Evolutionary conservation across 2,888 invertebrate species (phyloP), one percentile per base, ranked within the genome.

Genomic region (Allophyes oxyacanthae): DNA sequence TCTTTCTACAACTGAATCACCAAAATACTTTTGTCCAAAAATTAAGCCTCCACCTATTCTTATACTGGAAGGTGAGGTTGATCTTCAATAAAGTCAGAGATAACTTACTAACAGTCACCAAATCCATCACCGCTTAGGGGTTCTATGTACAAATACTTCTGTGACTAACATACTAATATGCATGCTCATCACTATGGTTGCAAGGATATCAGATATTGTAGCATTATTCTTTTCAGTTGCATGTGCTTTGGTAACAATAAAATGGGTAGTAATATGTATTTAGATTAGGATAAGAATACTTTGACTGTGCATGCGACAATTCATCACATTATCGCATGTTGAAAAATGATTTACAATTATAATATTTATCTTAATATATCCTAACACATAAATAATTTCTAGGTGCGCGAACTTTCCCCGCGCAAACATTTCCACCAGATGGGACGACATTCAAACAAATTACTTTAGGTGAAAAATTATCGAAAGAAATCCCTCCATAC

Each of bases 391-490:
- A 30, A 73, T 67, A 69, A 66, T 1, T 92, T 89, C 67, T 85
- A 98, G 98, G 97, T 94, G 97, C 97, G 81, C 96, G 97, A 91
- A 97, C 97, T 72, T 97, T 98, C 87, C 98, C 98, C 71, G 97
- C 97, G 64, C 96, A 98, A 88, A 97, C 98, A 74, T 98, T 98
- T 86, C 98, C 98, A 74, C 98, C 98, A 60, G 98, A 98, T 87
- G 98, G 98, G 74, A 98, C 98, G 76, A 98, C 98, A 50, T 98
- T 98, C 91, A 97, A 97, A 79, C 98, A 98, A 95, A 97, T 98
- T 82, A 95, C 96, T 74, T 94, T 98, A 84, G 98, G 98, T 72
- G 97, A 98, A 91, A 96, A 97, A 86, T 95, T 98, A 81, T 97
- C 97, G 81, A 97, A 97, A 92, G 97, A 97, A 94, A 98, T 99